Base-by-base conservation (phyloP, 1,140 invertebrate species). In the Ceratosolen solmsi region DNA sequence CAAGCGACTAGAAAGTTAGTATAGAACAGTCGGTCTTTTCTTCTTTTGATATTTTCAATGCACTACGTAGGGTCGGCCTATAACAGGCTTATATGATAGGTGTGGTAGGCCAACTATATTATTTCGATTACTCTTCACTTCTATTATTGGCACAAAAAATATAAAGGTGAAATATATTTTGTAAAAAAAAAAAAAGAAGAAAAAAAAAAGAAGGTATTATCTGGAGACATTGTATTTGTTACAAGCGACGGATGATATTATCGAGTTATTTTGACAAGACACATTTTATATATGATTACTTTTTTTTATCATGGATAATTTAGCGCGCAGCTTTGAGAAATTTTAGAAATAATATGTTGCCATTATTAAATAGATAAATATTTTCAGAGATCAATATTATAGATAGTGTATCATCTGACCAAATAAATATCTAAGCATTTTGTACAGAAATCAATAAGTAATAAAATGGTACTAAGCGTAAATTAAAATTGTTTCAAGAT, bases 221-320 rank as follows among this genome's bases (percentile, higher is more conserved):
- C 68, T 33, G 30, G 56, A 74, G 5, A 54, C 30, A 15, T 22
- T 51, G 17, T 51, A n/a, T 70, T 30, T 65, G 33, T 78, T 51
- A 63, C 15, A 68, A 60, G 17, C 36, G 30, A 68, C 13, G n/a
- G n/a, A n/a, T n/a, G 63, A 78, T 78, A 36, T 78, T 46, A 78
- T 78, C 76, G 13, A 30, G 46, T 36, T 68, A 78, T 68, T 46
- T n/a, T 65, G 60, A 78, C 74, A 58, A 60, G 58, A 78, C 46
- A 65, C 56, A 65, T 77, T 77, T 77, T 17, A 77, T 36, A 68
- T 11, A 68, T 36, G 76, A 78, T 78, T 51, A 78, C 0, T 36
- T 56, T 68, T 78, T 78, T 68, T 78, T 78, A 54, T 68, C 76
- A 20, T 13, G 17, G 17, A 68, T 38, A 20, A 68, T 68, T 68